Evolutionary conservation across 2,797 vertebrate genomes (phyloP).

Genomic region (Ceyx erithaca): DNA sequence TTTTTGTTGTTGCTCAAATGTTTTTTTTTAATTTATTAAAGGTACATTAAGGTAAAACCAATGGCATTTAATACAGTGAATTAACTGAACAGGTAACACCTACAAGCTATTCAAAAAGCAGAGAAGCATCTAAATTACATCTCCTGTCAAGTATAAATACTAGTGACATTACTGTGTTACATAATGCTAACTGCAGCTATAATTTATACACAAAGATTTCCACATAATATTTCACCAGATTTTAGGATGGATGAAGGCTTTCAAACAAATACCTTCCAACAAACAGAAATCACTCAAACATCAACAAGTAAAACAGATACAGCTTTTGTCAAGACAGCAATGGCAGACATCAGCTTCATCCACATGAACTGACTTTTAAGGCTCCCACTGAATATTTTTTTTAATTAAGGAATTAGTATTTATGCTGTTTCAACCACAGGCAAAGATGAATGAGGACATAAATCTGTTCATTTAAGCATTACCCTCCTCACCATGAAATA

Average conservation of each 20-base stretch:
- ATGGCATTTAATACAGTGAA: conserved; percentile 14
- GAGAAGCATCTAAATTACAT: conserved; percentile 48
- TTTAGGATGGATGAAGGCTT: conserved; percentile 16
- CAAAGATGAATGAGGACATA: conserved; percentile 8
- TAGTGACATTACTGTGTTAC: conserved; percentile 14
- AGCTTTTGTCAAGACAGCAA: not conserved
- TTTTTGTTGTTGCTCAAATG: not conserved
- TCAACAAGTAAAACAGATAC: conserved; percentile 2
- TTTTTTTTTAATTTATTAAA: conserved; percentile 33
- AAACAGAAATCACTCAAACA: conserved; percentile 25
- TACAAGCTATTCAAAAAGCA: conserved; percentile 24
- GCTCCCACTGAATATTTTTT: not conserved
- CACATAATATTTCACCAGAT: not conserved
- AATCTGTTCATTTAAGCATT: conserved; percentile 5
- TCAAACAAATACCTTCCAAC: conserved; percentile 37
- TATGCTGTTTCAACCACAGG: conserved; percentile 20
- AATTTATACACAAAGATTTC: conserved; percentile 29
- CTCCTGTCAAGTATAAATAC: conserved; percentile 59
- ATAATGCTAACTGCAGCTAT: conserved; percentile 53
- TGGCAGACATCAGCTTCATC: conserved; percentile 19
- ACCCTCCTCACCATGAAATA: not conserved
- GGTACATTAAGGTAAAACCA: conserved; percentile 12
- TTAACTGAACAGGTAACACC: conserved; percentile 57
- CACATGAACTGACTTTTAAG: conserved; percentile 13
- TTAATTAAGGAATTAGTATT: conserved; percentile 33